Percentiles rank a stretch among this genome's conserved stretches.
phyloP scores from a whole-genome alignment of 2,888 invertebrate genomes.

The Leptopilina drosophilae region DNA sequence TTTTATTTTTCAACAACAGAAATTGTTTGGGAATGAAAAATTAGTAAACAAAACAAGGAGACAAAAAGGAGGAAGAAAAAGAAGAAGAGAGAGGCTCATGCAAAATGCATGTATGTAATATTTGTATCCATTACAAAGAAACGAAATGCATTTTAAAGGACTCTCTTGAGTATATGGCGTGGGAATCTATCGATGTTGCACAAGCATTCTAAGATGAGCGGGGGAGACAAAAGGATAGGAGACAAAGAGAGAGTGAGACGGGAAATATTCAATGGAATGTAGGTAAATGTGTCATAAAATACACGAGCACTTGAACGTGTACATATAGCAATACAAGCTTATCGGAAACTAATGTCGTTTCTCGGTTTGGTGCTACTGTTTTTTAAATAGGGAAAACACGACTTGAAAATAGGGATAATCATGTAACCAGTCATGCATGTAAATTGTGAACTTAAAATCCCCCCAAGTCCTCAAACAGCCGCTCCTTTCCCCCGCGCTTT shows the following conservation, averaged over 20 bases:
- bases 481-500: slow-evolving; percentile 24
- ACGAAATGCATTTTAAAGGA: slow-evolving; percentile 15
- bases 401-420: slow-evolving; percentile 18
- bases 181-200: slow-evolving; percentile 37
- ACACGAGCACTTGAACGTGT: slow-evolving; percentile 16
- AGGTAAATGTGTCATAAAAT: slow-evolving; percentile 62
- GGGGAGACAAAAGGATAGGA: slow-evolving; percentile 44
- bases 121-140: slow-evolving; percentile 2
- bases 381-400: slow-evolving; percentile 3
- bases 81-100: not conserved
- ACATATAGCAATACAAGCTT: not conserved
- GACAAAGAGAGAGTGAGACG: slow-evolving; percentile 45
- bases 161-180: slow-evolving; percentile 2
- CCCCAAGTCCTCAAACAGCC: slow-evolving; percentile 2
- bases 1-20: too few relatives aligned
- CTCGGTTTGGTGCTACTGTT: slow-evolving; percentile 20
- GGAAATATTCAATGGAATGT: slow-evolving; percentile 52
- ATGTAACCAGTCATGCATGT: slow-evolving; percentile 18
- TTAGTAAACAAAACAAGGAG: too few relatives aligned
- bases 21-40: too few relatives aligned
- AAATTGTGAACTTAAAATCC: slow-evolving; percentile 29
- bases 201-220: slow-evolving; percentile 32
- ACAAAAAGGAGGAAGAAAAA: too few relatives aligned
- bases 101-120: slow-evolving; percentile 21
- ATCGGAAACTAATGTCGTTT: not conserved